Percentiles rank a stretch among this genome's conserved stretches.
Evolutionary conservation across 2,113 vertebrate genomes (phyloP).

Genomic region (Climacteris rufus): DNA sequence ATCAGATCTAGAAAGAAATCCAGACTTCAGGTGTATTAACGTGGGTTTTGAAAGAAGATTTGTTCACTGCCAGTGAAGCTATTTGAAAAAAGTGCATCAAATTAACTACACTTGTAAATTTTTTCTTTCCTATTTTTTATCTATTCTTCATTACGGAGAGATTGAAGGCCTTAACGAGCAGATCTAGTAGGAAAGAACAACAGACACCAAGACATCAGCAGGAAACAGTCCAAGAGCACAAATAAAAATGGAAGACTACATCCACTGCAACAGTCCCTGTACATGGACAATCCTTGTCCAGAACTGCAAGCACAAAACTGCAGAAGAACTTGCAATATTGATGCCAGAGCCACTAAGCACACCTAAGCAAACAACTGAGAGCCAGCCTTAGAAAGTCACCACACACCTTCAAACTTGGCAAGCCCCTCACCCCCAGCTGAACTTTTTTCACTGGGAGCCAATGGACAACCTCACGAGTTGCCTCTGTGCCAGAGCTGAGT

Average conservation of each 20-base stretch:
- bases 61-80: not conserved
- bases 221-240: not conserved
- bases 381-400: not conserved
- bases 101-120: not conserved
- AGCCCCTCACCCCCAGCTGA: accelerated
- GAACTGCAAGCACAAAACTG: not conserved
- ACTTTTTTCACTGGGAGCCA: not conserved
- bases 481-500: not conserved
- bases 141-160: not conserved
- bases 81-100: not conserved
- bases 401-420: not conserved
- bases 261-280: accelerated
- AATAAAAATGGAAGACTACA: not conserved
- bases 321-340: not conserved
- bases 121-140: not conserved
- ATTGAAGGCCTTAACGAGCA: not conserved
- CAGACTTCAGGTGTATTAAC: not conserved
- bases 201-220: not conserved
- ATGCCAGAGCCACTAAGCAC: not conserved
- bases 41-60: not conserved
- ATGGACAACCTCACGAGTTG: not conserved
- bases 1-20: not conserved
- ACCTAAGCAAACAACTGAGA: not conserved
- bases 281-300: not conserved
- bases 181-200: not conserved